Conservation (phyloP, 2,888 invertebrate species). For the Entomobrya proxima region DNA sequence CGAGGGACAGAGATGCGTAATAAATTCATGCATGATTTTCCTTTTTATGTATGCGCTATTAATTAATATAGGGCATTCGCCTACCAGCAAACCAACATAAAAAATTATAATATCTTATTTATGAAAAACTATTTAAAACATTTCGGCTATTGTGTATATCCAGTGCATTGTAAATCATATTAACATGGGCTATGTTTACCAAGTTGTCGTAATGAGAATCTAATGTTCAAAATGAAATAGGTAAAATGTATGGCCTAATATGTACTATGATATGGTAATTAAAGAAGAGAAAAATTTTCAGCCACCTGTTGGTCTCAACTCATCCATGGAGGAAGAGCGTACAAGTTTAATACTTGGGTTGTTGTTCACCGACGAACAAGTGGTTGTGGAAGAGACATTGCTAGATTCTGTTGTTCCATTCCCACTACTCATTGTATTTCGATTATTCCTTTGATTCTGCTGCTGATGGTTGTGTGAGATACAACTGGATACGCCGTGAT, state of each 20-base stretch:
- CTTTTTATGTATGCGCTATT: too few species aligned
- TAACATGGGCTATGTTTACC: too few species aligned
- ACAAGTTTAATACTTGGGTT: slow-evolving; percentile 47
- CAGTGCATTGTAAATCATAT: too few species aligned
- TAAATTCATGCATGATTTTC: too few species aligned
- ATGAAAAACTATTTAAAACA: too few species aligned
- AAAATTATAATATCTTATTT: too few species aligned
- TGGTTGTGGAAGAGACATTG: slow-evolving; percentile 36
- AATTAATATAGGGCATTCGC: too few species aligned
- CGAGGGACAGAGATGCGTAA: too few species aligned
- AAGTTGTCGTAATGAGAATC: too few species aligned
- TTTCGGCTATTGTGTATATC: too few species aligned
- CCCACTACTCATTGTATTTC: slow-evolving; percentile 32
- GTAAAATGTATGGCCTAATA: background rate
- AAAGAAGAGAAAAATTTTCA: slow-evolving; percentile 32
- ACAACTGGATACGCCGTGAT: slow-evolving; percentile 49
- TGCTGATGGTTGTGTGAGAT: slow-evolving; percentile 34
- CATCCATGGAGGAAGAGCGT: slow-evolving; percentile 74
- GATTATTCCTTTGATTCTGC: slow-evolving; percentile 18
- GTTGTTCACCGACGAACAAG: slow-evolving; percentile 52
- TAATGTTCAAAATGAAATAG: too few species aligned
- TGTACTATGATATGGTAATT: background rate
- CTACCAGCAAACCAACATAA: too few species aligned
- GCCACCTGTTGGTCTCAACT: slow-evolving; percentile 74
- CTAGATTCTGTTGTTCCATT: background rate